Base-by-base conservation (phyloP, 2,888 invertebrate genomes). In the Branchipolynoe longqiensis region DNA sequence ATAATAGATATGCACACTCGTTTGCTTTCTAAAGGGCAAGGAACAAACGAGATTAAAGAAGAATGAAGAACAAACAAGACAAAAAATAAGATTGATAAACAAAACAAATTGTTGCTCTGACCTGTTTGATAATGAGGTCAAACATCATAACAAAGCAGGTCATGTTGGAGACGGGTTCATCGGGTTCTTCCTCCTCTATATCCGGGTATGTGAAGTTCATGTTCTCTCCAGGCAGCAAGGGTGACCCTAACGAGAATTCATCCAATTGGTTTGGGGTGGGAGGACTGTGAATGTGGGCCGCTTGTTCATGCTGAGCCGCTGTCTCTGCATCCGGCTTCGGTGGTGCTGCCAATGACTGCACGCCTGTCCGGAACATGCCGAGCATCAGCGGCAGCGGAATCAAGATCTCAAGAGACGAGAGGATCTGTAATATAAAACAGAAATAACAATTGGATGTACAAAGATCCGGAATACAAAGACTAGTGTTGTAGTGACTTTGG, bases 61-160 rank as follows among this genome's bases (percentile, higher is more conserved):
- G n/a, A n/a, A n/a, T n/a, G n/a, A n/a, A n/a, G n/a, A n/a, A n/a
- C n/a, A n/a, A n/a, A n/a, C n/a, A n/a, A n/a, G n/a, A n/a, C n/a
- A n/a, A n/a, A n/a, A n/a, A n/a, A n/a, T n/a, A n/a, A n/a, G n/a
- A n/a, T n/a, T n/a, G n/a, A n/a, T n/a, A n/a, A n/a, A n/a, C n/a
- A n/a, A n/a, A n/a, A n/a, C n/a, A n/a, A n/a, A n/a, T n/a, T n/a
- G n/a, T n/a, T n/a, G n/a, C n/a, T n/a, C n/a, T 69, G 88, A 97
- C 97, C 95, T 99, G 99, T 94, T 98, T 98, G 22, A 99, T 94
- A 78, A 98, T 94, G 89, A 99, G 96, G 92, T 99, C 99, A 88
- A 99, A 94, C 98, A 99, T 98, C 58, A 99, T 95, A 89, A 99
- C 97, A 93, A 98, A 99, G 92, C 98, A 98, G 0, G 97, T 97